Conservation (phyloP, 2,113 vertebrate genomes). For the Corythornis cristatus region DNA sequence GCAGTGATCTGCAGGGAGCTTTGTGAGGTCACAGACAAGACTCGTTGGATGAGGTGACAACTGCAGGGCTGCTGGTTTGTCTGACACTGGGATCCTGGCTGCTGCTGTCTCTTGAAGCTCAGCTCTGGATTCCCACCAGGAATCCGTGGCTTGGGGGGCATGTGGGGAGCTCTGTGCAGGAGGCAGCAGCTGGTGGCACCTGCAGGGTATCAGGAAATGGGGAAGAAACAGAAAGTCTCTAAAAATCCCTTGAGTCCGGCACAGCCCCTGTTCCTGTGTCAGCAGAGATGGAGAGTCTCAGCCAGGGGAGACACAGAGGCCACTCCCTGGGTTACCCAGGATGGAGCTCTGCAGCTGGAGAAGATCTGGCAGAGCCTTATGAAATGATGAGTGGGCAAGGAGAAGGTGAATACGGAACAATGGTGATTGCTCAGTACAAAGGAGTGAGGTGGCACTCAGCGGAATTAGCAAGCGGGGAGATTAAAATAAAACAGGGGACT, state of each 20-base stretch:
- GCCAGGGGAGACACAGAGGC: no score
- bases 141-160: background rate
- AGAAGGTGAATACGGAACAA: constrained; percentile 15
- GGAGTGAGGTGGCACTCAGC: constrained; percentile 6
- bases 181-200: background rate
- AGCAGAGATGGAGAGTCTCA: no score
- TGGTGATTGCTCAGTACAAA: constrained; percentile 4
- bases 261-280: no score
- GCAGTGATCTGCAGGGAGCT: fast-evolving
- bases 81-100: background rate
- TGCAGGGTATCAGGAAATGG: background rate
- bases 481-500: constrained; percentile 2
- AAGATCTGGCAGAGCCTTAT: background rate
- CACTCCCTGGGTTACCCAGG: background rate
- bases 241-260: no score
- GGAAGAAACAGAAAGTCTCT: background rate
- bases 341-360: background rate
- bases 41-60: background rate
- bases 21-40: background rate
- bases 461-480: constrained; percentile 18
- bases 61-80: background rate
- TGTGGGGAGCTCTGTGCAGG: background rate
- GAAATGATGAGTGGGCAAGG: constrained; percentile 14
- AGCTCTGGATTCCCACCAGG: background rate
- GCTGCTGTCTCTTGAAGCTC: background rate